Evolutionary conservation across 2,113 vertebrate species (phyloP).

Genomic region (Ariopsis seemanni): DNA sequence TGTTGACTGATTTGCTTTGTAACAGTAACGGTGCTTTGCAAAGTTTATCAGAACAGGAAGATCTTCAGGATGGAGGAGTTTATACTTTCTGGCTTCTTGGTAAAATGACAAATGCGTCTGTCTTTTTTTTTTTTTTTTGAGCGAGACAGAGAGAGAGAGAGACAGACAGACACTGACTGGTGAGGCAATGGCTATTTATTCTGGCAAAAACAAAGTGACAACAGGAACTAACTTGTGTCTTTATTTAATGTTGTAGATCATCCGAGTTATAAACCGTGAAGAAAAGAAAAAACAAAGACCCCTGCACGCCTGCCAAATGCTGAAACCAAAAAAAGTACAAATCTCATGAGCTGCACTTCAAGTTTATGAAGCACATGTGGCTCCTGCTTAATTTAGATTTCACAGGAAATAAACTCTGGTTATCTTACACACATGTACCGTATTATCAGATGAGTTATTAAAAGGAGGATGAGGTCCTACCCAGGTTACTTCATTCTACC

Average conservation of each 20-base stretch:
- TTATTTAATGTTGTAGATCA: no score
- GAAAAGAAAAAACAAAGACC: no score
- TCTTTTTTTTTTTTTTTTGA: neutral
- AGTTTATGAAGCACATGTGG: no score
- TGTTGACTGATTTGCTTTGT: no score
- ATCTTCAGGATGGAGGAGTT: neutral
- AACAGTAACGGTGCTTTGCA: neutral
- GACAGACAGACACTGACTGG: neutral
- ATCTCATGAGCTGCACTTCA: no score
- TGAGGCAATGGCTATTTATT: no score
- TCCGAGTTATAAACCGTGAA: no score
- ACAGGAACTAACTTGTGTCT: neutral
- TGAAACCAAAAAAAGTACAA: no score
- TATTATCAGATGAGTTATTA: neutral
- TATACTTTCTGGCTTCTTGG: neutral
- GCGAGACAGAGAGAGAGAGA: neutral
- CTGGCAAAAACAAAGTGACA: neutral
- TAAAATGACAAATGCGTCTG: no score
- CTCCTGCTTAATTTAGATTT: no score
- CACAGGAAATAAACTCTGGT: no score
- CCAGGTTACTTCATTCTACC: neutral
- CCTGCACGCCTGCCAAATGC: no score
- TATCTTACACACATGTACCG: neutral
- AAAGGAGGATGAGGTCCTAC: neutral
- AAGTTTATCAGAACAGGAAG: neutral